Evolutionary conservation across 2,113 vertebrate species (phyloP), one percentile per base, ranked within the genome.

Genomic region (Casuarius casuarius): DNA sequence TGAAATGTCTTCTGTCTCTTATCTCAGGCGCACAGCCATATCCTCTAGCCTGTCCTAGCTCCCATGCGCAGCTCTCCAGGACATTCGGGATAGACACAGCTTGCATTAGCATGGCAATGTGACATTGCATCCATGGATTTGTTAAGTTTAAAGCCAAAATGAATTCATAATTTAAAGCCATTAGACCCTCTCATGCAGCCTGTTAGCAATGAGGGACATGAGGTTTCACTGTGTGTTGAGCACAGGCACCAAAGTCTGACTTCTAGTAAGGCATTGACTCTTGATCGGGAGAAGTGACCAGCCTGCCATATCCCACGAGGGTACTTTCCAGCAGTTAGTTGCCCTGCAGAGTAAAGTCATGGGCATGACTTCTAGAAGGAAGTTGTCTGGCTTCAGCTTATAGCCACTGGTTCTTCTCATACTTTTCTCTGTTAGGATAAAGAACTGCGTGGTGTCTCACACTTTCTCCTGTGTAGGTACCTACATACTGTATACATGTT

Each of bases 401-500:
- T 71, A 80, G 59, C 26, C 44, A 11, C 11, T 80, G 35, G 25
- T 72, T 71, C 23, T 63, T 94, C 75, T 72, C 61, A 35, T 82
- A 20, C 66, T 72, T 87, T 44, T 46, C 44, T 59, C 15, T 16
- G 9, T 70, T 29, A 49, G 58, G 10, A 38, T 29, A 51, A 89
- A 70, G 49, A 76, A 13, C 31, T 31, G 0, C 8, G 3, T 28
- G 20, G 40, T 3, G 0, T 62, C 26, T 59, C 2, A 1, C n/a
- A 54, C 22, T 59, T 59, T 59, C 58, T 83, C 79, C 74, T 59
- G 7, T 40, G 33, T 49, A 61, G 70, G 48, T 82, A 16, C n/a
- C 46, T 81, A 40, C 70, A 89, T 49, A 7, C 51, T 68, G 4
- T 12, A 82, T n/a, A 22, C 44, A 9, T 75, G 22, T 58, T 62